Percentiles rank a stretch among this genome's conserved stretches.
Conservation (phyloP, 2,113 vertebrate species). For the Pterocles gutturalis region DNA sequence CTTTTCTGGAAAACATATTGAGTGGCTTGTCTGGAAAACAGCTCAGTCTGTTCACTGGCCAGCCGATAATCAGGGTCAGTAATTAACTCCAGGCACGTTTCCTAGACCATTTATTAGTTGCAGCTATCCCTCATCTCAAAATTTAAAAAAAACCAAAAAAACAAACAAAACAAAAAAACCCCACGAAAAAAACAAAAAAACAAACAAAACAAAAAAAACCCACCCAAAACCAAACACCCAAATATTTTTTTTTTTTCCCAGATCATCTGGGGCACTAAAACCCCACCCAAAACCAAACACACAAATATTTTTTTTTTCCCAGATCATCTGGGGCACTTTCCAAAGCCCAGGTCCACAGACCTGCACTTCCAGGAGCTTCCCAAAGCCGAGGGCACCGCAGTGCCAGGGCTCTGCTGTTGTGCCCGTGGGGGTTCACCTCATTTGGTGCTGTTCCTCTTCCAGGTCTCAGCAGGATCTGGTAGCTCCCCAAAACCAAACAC, state of each 20-base stretch:
- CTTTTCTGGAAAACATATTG: neutral
- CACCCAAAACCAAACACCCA: no score
- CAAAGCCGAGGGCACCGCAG: neutral
- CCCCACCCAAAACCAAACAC: no score
- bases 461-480: neutral
- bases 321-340: neutral
- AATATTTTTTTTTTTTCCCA: no score
- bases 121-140: neutral
- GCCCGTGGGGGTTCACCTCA: fast-evolving
- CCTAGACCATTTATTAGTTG: neutral
- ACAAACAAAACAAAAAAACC: no score
- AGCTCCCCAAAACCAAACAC: no score
- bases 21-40: neutral
- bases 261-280: no score
- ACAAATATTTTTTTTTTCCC: neutral
- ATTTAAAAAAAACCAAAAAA: no score
- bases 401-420: no score
- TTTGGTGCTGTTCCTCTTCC: neutral
- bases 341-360: neutral
- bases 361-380: neutral
- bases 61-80: neutral
- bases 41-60: neutral
- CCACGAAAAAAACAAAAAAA: no score
- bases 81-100: neutral
- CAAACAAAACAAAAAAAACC: no score